These are phyloP conservation scores for Serrognathus titanus DNA, from an alignment of 2,888 invertebrate species.

Conservation along the genomic window DNA sequence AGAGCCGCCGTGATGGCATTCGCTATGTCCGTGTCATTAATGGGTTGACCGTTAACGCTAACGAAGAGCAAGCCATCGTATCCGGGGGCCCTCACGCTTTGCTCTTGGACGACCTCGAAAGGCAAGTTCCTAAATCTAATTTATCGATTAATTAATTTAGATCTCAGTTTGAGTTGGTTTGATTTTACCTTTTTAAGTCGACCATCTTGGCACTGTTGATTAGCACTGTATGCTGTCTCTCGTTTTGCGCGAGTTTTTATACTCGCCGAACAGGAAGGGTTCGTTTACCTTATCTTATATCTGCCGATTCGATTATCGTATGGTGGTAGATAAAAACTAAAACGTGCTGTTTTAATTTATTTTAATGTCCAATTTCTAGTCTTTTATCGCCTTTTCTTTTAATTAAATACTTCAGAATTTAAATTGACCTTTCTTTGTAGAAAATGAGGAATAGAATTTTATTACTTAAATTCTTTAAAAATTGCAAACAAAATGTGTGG, in stretches of 20 bases:
- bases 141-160: background rate
- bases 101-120: slow-evolving; percentile 23
- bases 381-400: background rate
- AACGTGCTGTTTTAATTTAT: too few relatives aligned
- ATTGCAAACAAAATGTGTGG: too few relatives aligned
- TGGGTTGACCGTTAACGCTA: slow-evolving; percentile 50
- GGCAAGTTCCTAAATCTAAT: slow-evolving; percentile 8
- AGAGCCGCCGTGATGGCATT: slow-evolving; percentile 44
- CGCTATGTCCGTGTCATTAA: slow-evolving; percentile 51
- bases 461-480: too few relatives aligned
- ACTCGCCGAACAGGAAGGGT: slow-evolving; percentile 14
- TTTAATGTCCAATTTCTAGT: too few relatives aligned
- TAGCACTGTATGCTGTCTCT: slow-evolving; percentile 12
- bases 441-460: too few relatives aligned
- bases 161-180: background rate
- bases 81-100: slow-evolving; percentile 11
- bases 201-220: slow-evolving; percentile 17
- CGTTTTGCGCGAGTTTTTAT: slow-evolving; percentile 19
- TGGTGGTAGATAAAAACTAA: too few relatives aligned
- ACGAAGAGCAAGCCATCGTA: slow-evolving; percentile 65
- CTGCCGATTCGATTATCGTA: background rate
- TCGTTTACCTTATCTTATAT: slow-evolving; percentile 12
- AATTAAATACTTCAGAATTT: background rate
- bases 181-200: slow-evolving; percentile 20
- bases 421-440: slow-evolving; percentile 2